Evolutionary conservation across 2,113 vertebrate genomes (phyloP).

Genomic region (Zosterops japonicus): DNA sequence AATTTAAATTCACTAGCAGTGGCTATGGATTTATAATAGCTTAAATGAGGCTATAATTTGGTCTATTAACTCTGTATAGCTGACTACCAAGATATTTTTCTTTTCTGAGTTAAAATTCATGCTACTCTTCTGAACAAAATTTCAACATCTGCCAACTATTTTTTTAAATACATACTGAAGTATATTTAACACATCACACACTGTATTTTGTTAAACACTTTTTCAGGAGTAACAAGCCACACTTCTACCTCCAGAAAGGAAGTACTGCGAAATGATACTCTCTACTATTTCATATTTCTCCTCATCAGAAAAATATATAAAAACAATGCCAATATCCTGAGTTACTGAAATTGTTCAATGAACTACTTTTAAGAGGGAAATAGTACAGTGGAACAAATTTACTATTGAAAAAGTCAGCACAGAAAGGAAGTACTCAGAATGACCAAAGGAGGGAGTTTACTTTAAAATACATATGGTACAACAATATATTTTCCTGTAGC

Average conservation of each 20-base stretch:
- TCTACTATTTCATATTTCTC: neutral
- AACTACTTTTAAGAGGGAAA: neutral
- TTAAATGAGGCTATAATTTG: conserved; percentile 58
- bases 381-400: neutral
- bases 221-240: neutral
- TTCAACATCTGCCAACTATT: neutral
- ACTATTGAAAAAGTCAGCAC: neutral
- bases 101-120: neutral
- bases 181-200: neutral
- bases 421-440: neutral
- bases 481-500: neutral
- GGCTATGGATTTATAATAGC: conserved; percentile 57
- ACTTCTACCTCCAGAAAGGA: neutral
- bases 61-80: conserved; percentile 50
- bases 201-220: neutral
- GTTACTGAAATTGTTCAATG: neutral
- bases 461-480: neutral
- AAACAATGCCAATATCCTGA: neutral
- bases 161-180: neutral
- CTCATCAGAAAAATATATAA: neutral
- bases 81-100: conserved; percentile 44
- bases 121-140: neutral
- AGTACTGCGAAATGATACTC: neutral
- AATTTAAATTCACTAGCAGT: conserved; percentile 48
- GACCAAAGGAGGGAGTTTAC: neutral